Evolutionary conservation across 2,797 vertebrate species (phyloP).

Genomic region (Babyrousa celebensis): DNA sequence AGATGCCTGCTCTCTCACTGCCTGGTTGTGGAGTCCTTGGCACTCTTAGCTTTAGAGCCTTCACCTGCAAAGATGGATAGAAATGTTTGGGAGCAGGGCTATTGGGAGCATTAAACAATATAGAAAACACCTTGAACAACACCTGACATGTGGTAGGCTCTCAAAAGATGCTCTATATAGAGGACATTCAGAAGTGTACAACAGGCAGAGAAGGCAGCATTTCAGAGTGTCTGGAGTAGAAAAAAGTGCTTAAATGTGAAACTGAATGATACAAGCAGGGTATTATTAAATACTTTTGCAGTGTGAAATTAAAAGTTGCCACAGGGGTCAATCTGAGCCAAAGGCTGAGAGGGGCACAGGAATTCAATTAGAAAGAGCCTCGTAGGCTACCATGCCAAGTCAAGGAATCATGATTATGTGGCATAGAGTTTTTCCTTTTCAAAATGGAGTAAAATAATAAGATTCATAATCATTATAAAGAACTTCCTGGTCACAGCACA

Average conservation of each 20-base stretch:
- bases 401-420: not conserved
- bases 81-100: not conserved
- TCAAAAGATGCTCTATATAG: not conserved
- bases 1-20: not conserved
- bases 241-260: not conserved
- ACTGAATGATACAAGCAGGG: not conserved
- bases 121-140: not conserved
- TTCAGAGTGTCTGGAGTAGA: not conserved
- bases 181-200: conserved; percentile 9
- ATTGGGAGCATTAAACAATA: not conserved
- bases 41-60: not conserved
- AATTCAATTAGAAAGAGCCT: conserved; percentile 14
- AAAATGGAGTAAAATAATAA: conserved; percentile 28
- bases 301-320: conserved; percentile 45
- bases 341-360: not conserved
- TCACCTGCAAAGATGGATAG: not conserved
- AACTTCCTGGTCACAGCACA: not conserved
- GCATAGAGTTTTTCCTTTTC: not conserved
- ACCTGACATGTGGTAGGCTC: not conserved
- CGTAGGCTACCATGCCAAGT: not conserved
- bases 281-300: not conserved
- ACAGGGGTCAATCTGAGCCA: not conserved
- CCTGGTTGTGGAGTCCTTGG: not conserved
- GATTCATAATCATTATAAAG: conserved; percentile 23
- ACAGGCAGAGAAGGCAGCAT: not conserved